A percentile compares a stretch with the other conserved stretches of the same genome.
These are phyloP conservation scores for Rhinoptilus africanus DNA, from an alignment of 2,113 vertebrate species.

Conservation along the genomic window DNA sequence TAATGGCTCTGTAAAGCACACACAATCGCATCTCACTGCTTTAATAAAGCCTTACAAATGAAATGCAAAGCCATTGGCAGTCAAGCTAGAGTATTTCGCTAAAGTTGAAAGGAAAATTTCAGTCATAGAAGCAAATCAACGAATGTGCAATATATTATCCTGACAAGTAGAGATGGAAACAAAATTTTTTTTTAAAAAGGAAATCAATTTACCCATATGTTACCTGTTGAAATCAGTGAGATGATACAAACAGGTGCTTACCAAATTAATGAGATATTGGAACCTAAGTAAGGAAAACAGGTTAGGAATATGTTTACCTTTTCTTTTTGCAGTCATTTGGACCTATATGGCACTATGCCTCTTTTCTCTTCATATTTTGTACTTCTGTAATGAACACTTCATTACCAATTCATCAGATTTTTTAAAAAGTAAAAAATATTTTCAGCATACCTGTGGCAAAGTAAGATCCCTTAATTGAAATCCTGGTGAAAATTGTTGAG, in stretches of 20 bases:
- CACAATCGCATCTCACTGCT: neutral
- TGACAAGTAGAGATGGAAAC: neutral
- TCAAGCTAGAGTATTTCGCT: neutral
- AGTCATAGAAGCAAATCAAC: neutral
- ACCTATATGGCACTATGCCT: neutral
- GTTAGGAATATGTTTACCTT: neutral
- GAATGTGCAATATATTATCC: neutral
- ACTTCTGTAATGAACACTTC: neutral
- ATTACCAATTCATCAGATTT: neutral
- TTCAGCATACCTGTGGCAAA: neutral
- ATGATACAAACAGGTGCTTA: neutral
- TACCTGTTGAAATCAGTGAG: neutral
- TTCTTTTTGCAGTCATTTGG: neutral
- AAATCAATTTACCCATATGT: neutral
- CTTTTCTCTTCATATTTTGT: neutral
- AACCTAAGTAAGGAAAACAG: neutral
- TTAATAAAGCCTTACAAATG: neutral
- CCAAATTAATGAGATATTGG: neutral
- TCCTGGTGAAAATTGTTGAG: neutral
- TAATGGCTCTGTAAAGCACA: slow-evolving; percentile 5
- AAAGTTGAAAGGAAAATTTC: neutral
- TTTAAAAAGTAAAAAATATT: neutral
- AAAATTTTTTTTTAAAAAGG: neutral
- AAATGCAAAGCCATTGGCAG: neutral
- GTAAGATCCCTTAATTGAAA: neutral